Conservation (phyloP, 2,113 vertebrate species). For the Zapus hudsonius region DNA sequence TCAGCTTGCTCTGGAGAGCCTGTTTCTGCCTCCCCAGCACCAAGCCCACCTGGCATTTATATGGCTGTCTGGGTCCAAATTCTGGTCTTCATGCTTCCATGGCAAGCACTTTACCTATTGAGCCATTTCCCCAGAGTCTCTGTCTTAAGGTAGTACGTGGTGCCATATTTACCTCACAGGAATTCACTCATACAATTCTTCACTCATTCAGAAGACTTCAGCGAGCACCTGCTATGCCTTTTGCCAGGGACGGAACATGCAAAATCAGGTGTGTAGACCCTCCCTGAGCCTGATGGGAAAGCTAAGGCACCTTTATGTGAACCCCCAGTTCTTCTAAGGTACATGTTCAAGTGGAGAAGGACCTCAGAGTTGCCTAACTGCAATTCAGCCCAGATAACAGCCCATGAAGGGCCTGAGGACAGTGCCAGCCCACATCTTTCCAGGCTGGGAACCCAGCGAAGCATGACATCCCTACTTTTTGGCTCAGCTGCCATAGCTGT, state of each 20-base stretch:
- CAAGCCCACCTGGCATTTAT: no score
- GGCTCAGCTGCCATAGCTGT: neutral
- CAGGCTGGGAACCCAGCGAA: rapidly evolving
- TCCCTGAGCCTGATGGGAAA: neutral
- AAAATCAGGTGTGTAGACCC: neutral
- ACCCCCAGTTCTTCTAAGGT: neutral
- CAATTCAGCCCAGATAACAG: no score
- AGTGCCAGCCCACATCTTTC: neutral
- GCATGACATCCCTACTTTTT: neutral
- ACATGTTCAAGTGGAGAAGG: neutral
- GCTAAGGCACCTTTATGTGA: neutral
- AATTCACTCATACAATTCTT: no score
- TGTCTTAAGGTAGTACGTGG: no score
- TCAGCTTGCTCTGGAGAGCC: no score
- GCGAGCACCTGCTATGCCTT: neutral
- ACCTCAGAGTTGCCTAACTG: neutral
- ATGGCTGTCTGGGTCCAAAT: no score
- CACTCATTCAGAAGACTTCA: neutral
- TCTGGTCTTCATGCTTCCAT: no score
- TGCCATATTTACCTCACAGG: no score
- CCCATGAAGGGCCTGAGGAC: neutral
- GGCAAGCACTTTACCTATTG: no score
- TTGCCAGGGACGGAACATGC: no score
- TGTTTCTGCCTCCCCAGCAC: no score
- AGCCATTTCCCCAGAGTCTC: no score